Evolutionary conservation across 2,797 vertebrate genomes (phyloP), one percentile per base, ranked within the genome.

Genomic region (Chiroxiphia lanceolata): DNA sequence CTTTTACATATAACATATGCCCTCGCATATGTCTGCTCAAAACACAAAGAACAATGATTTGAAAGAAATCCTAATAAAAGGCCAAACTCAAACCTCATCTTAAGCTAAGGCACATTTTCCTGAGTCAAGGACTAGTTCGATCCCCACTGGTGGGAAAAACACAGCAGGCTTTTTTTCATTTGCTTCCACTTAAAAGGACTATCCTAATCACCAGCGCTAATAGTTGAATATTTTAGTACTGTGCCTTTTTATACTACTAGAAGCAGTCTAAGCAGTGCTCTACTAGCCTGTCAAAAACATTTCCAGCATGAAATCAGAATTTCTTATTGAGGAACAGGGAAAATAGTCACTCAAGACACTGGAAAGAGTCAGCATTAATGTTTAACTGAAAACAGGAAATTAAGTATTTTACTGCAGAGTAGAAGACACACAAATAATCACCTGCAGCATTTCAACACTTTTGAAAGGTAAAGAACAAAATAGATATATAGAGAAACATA

Each of bases 1-100:
- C 83, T 94, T 92, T 93, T 64, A 64, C 15, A 60, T 18, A 14
- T n/a, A 92, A 87, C 40, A 89, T 50, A 75, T 76, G 89, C 90
- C 56, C 15, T 92, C 71, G 80, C 21, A 4, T 67, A 67, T 3
- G 44, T 87, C 64, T 95, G 75, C 83, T 90, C 71, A 65, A 69
- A 95, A 90, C 68, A 77, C 36, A 77, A 84, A 89, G 59, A 81
- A 61, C 45, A 78, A 44, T 13, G 15, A 76, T 82, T 90, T 87
- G 60, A 90, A 77, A 83, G 81, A 61, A 53, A 87, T 64, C 17
- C 48, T 61, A 93, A 78, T 44, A 71, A 50, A 93, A 87, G 26
- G 64, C 78, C 44, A 77, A 82, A 90, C 68, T 90, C 56, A 84
- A 85, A 79, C 18, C 27, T 57, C 81, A 83, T 40, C 19, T 54